Evolutionary conservation across 2,113 vertebrate genomes (phyloP).

Genomic region (Phrynosoma blainvillii): DNA sequence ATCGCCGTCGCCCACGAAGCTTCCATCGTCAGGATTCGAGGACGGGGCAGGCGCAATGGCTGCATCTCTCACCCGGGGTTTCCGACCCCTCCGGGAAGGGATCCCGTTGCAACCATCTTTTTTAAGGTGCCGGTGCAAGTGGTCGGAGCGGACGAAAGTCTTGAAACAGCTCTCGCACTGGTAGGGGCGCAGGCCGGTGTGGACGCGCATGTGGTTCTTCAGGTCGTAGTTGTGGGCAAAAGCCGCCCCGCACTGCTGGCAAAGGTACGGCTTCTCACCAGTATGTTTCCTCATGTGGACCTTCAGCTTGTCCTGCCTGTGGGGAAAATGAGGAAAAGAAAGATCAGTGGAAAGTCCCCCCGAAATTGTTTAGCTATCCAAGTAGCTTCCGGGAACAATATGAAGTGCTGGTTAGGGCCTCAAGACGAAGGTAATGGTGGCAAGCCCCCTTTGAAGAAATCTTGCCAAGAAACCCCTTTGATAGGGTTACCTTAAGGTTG

Average conservation of each 20-base stretch:
- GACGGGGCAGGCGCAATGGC: slow-evolving; percentile 41
- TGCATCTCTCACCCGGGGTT: slow-evolving; percentile 86
- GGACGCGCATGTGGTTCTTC: slow-evolving; percentile 99
- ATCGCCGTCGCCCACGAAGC: not conserved
- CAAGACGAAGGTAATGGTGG: no score
- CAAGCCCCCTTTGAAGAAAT: no score
- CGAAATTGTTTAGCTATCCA: no score
- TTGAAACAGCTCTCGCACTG: slow-evolving; percentile 98
- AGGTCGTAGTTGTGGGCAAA: slow-evolving; percentile 99
- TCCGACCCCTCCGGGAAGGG: slow-evolving; percentile 90
- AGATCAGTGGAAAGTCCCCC: not conserved
- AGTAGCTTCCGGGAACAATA: no score
- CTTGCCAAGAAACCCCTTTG: no score
- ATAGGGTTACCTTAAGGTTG: no score
- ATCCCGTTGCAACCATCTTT: slow-evolving; percentile 98
- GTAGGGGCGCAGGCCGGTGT: slow-evolving; percentile 97
- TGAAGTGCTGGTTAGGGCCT: no score
- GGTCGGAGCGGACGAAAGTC: slow-evolving; percentile 98
- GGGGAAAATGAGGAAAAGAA: not conserved
- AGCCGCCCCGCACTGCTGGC: slow-evolving; percentile 95
- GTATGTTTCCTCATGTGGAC: slow-evolving; percentile 99
- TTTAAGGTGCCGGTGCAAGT: slow-evolving; percentile 98
- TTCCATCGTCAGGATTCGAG: slow-evolving; percentile 50
- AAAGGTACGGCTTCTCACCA: slow-evolving; percentile 97
- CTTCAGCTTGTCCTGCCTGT: slow-evolving; percentile 99